Evolutionary conservation across 2,113 vertebrate species (phyloP).

Genomic region (Octodon degus): DNA sequence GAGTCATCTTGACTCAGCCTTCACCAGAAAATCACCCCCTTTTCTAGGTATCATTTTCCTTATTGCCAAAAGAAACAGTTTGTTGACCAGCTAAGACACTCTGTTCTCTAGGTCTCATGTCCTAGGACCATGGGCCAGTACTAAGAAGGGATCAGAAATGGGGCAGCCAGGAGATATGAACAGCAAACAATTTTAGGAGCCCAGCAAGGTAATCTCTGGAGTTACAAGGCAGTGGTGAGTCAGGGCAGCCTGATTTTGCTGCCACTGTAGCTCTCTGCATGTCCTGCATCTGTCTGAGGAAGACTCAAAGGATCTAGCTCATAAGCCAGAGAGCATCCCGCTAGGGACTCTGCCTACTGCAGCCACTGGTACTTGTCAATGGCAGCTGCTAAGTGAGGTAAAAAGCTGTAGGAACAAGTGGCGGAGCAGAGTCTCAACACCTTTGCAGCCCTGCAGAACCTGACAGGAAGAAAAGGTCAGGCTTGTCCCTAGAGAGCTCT

Average conservation of each 20-base stretch:
- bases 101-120: not conserved
- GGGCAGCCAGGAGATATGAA: not conserved
- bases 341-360: accelerated
- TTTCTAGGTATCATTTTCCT: not conserved
- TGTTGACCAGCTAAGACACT: not conserved
- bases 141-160: not conserved
- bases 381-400: not conserved
- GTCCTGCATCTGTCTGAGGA: not conserved
- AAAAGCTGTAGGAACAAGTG: not conserved
- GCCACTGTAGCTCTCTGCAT: not conserved
- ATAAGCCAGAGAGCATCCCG: not conserved
- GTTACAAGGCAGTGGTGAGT: not conserved
- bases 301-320: too few species aligned
- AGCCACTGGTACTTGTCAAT: not conserved
- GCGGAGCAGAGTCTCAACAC: not conserved
- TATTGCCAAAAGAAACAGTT: not conserved
- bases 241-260: not conserved
- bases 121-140: not conserved
- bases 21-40: not conserved
- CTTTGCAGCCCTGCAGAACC: not conserved
- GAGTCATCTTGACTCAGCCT: not conserved
- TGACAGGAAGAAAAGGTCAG: not conserved
- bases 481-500: not conserved
- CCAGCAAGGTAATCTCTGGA: not conserved
- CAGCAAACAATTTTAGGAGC: not conserved